These are phyloP conservation scores for Galagoides demidoff DNA, from an alignment of 2,797 vertebrate species.

Conservation along the genomic window DNA sequence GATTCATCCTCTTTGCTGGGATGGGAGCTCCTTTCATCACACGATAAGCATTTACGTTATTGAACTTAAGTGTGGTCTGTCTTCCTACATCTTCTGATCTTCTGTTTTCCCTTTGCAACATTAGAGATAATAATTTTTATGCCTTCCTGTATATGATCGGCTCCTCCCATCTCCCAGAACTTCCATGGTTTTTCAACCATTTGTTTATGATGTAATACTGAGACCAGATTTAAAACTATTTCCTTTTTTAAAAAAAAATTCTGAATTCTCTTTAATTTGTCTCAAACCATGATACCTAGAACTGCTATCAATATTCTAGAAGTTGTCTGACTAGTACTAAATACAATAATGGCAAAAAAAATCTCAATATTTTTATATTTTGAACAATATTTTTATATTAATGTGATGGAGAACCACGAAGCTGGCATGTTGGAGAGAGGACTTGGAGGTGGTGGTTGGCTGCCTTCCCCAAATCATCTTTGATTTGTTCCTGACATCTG, in stretches of 20 bases:
- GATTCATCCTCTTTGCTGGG: background rate
- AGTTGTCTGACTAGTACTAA: background rate
- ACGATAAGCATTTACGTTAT: background rate
- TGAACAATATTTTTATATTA: background rate
- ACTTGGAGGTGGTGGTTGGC: background rate
- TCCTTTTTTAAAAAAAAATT: background rate
- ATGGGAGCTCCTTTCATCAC: background rate
- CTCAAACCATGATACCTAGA: background rate
- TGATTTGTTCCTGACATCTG: slow-evolving; percentile 12
- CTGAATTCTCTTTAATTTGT: background rate
- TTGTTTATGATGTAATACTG: background rate
- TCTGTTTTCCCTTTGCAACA: background rate
- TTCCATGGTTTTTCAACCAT: background rate
- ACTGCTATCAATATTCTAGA: background rate
- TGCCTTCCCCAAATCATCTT: background rate
- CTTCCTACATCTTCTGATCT: background rate
- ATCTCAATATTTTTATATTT: background rate
- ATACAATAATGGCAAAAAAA: background rate
- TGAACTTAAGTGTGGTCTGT: background rate
- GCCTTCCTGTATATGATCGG: background rate
- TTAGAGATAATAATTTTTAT: background rate
- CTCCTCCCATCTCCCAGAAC: background rate
- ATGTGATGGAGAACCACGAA: background rate
- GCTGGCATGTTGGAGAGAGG: background rate
- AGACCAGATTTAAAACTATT: background rate